Evolutionary conservation across 2,113 vertebrate species (phyloP).

Genomic region (crab-eating macaque (Macaca fascicularis)): DNA sequence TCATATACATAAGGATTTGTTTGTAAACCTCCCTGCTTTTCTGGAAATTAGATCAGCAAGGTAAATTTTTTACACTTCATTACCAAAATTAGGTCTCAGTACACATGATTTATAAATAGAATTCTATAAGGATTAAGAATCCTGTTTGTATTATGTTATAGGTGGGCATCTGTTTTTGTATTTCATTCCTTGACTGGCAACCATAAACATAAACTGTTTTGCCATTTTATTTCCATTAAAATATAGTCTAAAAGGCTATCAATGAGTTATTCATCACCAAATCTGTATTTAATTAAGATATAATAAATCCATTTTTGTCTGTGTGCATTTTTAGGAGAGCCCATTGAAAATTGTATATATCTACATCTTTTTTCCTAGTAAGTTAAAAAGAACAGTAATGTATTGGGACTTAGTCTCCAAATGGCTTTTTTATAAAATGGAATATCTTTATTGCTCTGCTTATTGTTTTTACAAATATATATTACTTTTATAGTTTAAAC

Average conservation of each 20-base stretch:
- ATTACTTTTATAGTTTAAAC: conserved; percentile 30
- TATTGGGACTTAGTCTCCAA: not conserved
- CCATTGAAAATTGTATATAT: conserved; percentile 10
- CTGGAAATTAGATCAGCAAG: not conserved
- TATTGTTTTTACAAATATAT: conserved; percentile 40
- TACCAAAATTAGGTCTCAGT: conserved; percentile 31
- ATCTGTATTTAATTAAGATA: conserved; percentile 32
- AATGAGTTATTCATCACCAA: conserved; percentile 20
- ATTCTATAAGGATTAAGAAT: conserved; percentile 27
- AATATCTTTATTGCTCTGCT: conserved; percentile 3
- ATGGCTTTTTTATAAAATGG: not conserved
- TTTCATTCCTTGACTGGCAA: not conserved
- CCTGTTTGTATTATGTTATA: conserved; percentile 24
- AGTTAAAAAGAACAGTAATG: conserved; percentile 24
- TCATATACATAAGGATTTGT: not conserved
- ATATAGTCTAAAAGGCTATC: not conserved
- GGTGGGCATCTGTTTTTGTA: conserved; percentile 17
- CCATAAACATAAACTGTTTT: conserved; percentile 37
- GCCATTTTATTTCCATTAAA: conserved; percentile 33
- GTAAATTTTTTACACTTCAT: not conserved
- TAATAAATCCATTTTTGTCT: conserved; percentile 19
- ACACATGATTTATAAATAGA: conserved; percentile 6
- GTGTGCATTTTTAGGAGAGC: conserved; percentile 8
- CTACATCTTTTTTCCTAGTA: not conserved
- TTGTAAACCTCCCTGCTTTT: conserved; percentile 25